Evolutionary conservation across 1,140 invertebrate species (phyloP).

Genomic region (Anastrepha ludens): DNA sequence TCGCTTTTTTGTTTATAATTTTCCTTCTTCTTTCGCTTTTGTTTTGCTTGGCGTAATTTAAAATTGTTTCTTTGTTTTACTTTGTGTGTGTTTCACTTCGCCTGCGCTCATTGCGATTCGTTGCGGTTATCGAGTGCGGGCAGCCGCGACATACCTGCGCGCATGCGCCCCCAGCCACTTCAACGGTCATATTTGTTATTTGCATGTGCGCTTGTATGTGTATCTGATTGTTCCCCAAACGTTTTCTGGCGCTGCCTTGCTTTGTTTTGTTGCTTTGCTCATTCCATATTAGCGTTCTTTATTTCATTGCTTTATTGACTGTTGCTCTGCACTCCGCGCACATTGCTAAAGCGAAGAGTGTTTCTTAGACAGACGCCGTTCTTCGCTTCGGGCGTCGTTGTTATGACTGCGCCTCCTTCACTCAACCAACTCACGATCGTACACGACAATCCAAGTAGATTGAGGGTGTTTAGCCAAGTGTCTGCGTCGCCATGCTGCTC

Average conservation of each 20-base stretch:
- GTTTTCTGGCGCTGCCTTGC: background rate
- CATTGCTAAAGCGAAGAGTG: background rate
- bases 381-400: constrained; percentile 26
- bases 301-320: constrained; percentile 57
- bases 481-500: background rate
- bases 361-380: background rate
- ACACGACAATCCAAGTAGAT: background rate
- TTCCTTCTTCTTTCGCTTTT: background rate
- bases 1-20: background rate
- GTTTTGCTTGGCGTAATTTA: constrained; percentile 6
- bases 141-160: constrained; percentile 66
- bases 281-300: constrained; percentile 57
- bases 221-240: background rate
- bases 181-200: background rate
- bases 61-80: background rate
- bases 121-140: constrained; percentile 64
- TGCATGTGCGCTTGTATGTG: background rate
- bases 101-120: constrained; percentile 58
- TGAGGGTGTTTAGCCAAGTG: background rate
- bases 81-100: background rate
- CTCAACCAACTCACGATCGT: constrained; percentile 39
- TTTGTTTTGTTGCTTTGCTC: constrained; percentile 52
- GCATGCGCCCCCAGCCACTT: constrained; percentile 52
- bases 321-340: constrained; percentile 51
- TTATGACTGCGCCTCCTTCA: background rate